Base-by-base conservation (phyloP, 1,140 invertebrate genomes). In the Lysiphlebus fabarum region DNA sequence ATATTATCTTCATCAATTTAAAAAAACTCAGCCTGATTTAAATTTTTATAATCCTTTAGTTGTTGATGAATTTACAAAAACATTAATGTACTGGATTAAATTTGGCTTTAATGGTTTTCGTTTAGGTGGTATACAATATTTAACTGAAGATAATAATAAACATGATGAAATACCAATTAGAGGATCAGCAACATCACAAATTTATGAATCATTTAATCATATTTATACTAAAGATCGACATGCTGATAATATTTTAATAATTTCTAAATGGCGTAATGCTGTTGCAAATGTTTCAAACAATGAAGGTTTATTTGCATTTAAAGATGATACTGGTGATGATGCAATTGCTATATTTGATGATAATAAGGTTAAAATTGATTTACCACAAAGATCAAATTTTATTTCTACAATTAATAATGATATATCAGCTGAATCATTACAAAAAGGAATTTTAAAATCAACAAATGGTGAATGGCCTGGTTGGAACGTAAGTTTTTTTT, bases 51-150 rank as follows among this genome's bases (percentile, higher is more conserved):
- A 89, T 67, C 68, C 73, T 9, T 58, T 67, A 11, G 81, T 87
- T 4, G 65, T 82, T 8, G 59, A 81, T n/a, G 82, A 85, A 70
- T 85, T 90, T 50, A 66, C 87, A 66, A 75, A 81, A 1, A 85
- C 90, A 14, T 68, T 94, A 1, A 78, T 76, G 37, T 82, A 83
- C 62, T 91, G 91, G 83, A 61, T 92, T 17, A 72, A 83, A 14
- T 78, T 84, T 34, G 91, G 90, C 7, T 86, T 90, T 1, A 80
- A 77, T 62, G 93, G 92, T 11, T 87, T 95, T 67, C 83, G 88
- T 65, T 70, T 94, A 14, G 81, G 79, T n/a, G 83, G 86, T 53
- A 85, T 82, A 0, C 84, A 83, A 14, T 84, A 84, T 67, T 75
- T 90, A 51, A 71, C 87, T 1, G 84, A 90, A 58, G 83, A 88